Evolutionary conservation across 64 coral and sea anemone species (phyloP).

Genomic region (Montipora efflorescens): DNA sequence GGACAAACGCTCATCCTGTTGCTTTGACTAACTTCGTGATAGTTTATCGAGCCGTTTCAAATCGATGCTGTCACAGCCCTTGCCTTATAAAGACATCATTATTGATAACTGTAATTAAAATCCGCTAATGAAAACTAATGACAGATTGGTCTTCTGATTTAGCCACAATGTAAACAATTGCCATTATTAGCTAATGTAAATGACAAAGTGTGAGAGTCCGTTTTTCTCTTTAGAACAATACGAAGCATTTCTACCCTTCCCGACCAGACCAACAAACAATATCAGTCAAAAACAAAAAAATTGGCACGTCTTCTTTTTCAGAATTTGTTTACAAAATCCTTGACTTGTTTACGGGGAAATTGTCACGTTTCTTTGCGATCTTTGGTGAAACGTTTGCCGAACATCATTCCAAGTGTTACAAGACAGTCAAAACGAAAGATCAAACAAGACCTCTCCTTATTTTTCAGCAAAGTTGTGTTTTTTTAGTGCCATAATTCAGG

Average conservation of each 20-base stretch:
- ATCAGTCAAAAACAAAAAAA: too few species aligned
- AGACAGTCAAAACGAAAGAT: too few species aligned
- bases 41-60: slow-evolving; percentile 40
- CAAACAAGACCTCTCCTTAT: too few species aligned
- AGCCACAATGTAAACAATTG: slow-evolving; percentile 53
- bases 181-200: slow-evolving; percentile 10
- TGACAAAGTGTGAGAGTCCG: not conserved
- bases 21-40: slow-evolving; percentile 55
- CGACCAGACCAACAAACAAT: not conserved
- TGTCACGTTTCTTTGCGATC: not conserved
- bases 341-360: too few species aligned
- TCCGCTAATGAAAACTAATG: slow-evolving; percentile 41
- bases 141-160: slow-evolving; percentile 51
- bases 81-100: slow-evolving; percentile 61
- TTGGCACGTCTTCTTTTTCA: not conserved
- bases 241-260: not conserved
- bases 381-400: not conserved
- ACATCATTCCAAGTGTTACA: too few species aligned
- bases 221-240: slow-evolving; percentile 28
- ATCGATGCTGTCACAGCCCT: slow-evolving; percentile 51
- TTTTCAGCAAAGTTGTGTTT: too few species aligned
- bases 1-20: not conserved
- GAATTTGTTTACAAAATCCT: not conserved
- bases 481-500: too few species aligned
- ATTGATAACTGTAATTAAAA: slow-evolving; percentile 87